Evolutionary conservation across 2,113 vertebrate species (phyloP).

Genomic region (Columba janthina): DNA sequence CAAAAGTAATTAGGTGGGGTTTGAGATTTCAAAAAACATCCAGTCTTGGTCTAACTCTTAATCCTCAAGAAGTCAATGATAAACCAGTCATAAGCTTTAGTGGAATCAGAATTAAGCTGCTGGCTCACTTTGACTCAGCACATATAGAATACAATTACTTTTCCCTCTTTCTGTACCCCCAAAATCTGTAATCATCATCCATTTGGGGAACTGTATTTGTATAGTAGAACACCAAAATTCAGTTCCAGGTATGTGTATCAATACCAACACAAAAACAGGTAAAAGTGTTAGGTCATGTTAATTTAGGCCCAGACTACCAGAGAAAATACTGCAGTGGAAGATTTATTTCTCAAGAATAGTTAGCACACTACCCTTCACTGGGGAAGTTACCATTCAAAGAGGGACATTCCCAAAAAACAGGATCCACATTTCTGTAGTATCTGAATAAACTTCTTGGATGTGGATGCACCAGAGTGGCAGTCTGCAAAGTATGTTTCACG

Average conservation of each 20-base stretch:
- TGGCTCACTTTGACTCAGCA: not conserved
- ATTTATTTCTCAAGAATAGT: not conserved
- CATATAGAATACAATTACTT: not conserved
- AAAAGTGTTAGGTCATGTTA: not conserved
- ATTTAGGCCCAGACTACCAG: not conserved
- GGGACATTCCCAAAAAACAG: not conserved
- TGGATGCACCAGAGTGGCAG: not conserved
- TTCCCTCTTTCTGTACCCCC: not conserved
- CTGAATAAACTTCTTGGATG: not conserved
- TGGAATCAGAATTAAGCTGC: not conserved
- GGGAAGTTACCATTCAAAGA: not conserved
- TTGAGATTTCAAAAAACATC: not conserved
- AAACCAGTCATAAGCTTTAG: not conserved
- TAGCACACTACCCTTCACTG: not conserved
- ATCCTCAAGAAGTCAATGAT: not conserved
- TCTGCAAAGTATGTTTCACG: not conserved
- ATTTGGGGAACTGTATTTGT: not conserved
- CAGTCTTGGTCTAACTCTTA: not conserved
- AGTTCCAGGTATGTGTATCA: accelerated
- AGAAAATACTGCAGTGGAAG: not conserved
- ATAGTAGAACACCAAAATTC: not conserved
- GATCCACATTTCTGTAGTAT: not conserved
- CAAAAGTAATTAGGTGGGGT: not conserved
- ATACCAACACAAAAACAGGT: not conserved
- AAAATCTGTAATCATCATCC: not conserved